These are phyloP conservation scores for Nycteola revayana DNA, from an alignment of 2,888 invertebrate genomes.

Conservation along the genomic window DNA sequence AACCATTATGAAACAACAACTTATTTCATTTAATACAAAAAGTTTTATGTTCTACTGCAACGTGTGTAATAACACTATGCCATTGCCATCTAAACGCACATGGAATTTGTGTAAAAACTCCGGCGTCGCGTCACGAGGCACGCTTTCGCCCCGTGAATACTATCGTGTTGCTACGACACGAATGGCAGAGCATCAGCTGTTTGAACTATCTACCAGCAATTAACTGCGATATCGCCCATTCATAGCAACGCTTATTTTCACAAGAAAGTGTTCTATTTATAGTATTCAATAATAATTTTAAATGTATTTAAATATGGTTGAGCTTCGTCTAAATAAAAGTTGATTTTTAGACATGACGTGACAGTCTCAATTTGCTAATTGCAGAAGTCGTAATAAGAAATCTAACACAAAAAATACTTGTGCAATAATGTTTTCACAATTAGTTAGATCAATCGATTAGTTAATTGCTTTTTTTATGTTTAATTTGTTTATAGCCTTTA, in stretches of 20 bases:
- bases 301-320: too few relatives aligned
- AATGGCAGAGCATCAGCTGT: slow-evolving; percentile 71
- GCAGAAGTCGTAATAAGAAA: too few relatives aligned
- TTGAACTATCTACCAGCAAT: slow-evolving; percentile 59
- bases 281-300: too few relatives aligned
- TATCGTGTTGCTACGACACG: slow-evolving; percentile 60
- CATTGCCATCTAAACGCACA: slow-evolving; percentile 19
- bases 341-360: too few relatives aligned
- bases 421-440: too few relatives aligned
- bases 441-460: too few relatives aligned
- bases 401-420: too few relatives aligned
- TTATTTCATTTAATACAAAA: too few relatives aligned
- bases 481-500: too few relatives aligned
- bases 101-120: slow-evolving; percentile 36
- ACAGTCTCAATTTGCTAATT: too few relatives aligned
- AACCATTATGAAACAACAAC: slow-evolving; percentile 15
- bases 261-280: slow-evolving; percentile 44
- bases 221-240: slow-evolving; percentile 63
- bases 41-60: slow-evolving; percentile 6
- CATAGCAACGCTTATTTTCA: slow-evolving; percentile 48
- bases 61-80: slow-evolving; percentile 17
- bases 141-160: slow-evolving; percentile 67
- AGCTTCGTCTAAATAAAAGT: too few relatives aligned
- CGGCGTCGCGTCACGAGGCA: slow-evolving; percentile 42
- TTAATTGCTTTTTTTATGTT: too few relatives aligned